Conservation (phyloP, 2,113 vertebrate species). For the Rousettus leschenaultii region DNA sequence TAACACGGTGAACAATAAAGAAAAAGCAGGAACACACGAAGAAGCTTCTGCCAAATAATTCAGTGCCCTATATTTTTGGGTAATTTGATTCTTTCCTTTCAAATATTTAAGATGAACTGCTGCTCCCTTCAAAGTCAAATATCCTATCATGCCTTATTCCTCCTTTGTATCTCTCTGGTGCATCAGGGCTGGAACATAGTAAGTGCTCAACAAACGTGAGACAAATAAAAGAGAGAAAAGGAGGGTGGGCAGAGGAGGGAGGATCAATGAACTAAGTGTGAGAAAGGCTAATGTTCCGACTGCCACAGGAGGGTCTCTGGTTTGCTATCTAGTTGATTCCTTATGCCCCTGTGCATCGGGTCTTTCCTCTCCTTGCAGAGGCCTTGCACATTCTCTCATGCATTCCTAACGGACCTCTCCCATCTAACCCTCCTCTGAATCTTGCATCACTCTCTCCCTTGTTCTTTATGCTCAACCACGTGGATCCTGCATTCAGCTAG, state of each 20-base stretch:
- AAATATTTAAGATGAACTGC: not conserved
- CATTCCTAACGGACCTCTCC: not conserved
- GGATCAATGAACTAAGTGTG: rapidly evolving
- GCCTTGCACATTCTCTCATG: not conserved
- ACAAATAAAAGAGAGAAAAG: not conserved
- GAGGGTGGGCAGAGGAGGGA: not conserved
- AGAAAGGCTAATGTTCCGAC: not conserved
- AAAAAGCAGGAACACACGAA: not conserved
- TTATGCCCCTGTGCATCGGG: not conserved
- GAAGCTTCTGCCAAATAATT: not conserved
- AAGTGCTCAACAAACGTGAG: not conserved
- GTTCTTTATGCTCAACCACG: not conserved
- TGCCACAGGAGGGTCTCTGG: not conserved
- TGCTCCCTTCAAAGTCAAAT: not conserved
- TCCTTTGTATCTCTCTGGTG: not conserved
- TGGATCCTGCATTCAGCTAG: not conserved
- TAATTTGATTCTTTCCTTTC: not conserved
- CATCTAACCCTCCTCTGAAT: not conserved
- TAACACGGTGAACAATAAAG: not conserved
- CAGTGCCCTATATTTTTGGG: not conserved
- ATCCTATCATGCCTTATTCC: not conserved
- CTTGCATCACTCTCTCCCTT: not conserved
- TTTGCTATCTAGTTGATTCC: not conserved
- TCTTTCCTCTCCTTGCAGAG: not conserved
- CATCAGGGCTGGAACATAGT: not conserved